phyloP scores from a whole-genome alignment of 1,140 invertebrate species.

The Tetramorium alpestre region DNA sequence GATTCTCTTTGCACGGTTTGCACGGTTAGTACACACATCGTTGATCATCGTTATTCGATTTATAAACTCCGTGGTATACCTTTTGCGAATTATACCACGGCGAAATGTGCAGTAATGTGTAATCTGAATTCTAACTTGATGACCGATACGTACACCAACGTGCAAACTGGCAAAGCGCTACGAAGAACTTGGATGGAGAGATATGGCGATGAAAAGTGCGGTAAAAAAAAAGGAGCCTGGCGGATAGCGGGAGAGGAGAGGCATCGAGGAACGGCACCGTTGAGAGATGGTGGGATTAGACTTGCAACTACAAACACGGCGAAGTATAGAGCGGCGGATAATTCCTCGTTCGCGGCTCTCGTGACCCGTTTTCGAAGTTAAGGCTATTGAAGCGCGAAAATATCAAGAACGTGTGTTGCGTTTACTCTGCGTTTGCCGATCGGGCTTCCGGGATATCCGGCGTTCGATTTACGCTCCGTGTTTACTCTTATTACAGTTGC shows the following conservation, averaged over 20 bases:
- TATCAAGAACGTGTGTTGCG: conserved; percentile 46
- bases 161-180: conserved; percentile 14
- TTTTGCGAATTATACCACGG: conserved; percentile 61
- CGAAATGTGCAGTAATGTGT: neutral
- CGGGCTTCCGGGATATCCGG: neutral
- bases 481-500: conserved; percentile 48
- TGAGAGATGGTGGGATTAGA: conserved; percentile 44
- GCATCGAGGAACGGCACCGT: neutral
- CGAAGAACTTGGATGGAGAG: neutral
- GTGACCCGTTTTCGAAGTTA: conserved; percentile 68
- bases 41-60: conserved; percentile 49
- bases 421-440: conserved; percentile 10
- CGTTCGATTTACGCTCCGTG: conserved; percentile 40
- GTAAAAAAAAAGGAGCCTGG: neutral
- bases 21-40: neutral
- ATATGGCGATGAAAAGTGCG: neutral
- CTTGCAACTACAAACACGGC: conserved; percentile 54
- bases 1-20: conserved; percentile 28
- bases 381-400: conserved; percentile 59
- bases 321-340: conserved; percentile 64
- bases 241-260: neutral
- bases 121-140: conserved; percentile 41
- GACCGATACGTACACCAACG: neutral
- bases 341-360: conserved; percentile 68
- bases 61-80: conserved; percentile 13